phyloP scores from a whole-genome alignment of 2,113 vertebrate genomes.

The Aphyosemion australe region DNA sequence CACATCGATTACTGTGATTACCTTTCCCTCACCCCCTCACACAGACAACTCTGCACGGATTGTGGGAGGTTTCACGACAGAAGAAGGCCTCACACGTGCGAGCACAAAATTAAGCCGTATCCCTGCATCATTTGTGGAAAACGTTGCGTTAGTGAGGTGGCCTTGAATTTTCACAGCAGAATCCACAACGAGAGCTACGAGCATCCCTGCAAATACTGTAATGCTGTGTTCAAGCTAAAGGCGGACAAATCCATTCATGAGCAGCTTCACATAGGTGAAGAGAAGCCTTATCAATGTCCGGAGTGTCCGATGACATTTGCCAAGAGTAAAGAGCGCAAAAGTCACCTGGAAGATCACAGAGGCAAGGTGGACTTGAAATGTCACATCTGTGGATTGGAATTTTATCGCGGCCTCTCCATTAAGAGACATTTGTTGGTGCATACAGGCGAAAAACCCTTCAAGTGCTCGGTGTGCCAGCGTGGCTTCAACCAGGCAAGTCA shows the following conservation, averaged over 20 bases:
- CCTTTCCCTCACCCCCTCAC: not conserved
- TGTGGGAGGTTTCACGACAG: constrained; percentile 49
- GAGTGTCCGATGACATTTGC: constrained; percentile 50
- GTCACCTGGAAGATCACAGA: constrained; percentile 46
- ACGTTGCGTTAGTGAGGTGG: constrained; percentile 29
- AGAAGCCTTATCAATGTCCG: constrained; percentile 54
- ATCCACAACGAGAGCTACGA: constrained; percentile 50
- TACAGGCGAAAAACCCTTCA: constrained; percentile 45
- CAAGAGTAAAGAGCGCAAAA: constrained; percentile 18
- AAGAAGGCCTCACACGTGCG: constrained; percentile 44
- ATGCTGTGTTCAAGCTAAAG: constrained; percentile 50
- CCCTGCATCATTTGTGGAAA: constrained; percentile 61
- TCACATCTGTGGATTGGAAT: constrained; percentile 47
- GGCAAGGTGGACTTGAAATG: constrained; percentile 39
- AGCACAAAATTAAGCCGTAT: constrained; percentile 55
- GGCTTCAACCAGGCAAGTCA: constrained; percentile 59
- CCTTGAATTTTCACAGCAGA: constrained; percentile 41
- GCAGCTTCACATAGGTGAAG: constrained; percentile 27
- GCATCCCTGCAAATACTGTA: constrained; percentile 60
- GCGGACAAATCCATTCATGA: constrained; percentile 53
- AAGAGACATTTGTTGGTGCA: constrained; percentile 54
- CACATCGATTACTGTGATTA: not conserved
- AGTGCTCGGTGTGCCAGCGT: constrained; percentile 56
- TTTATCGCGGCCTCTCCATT: constrained; percentile 3
- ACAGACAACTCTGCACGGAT: constrained; percentile 53